Base-by-base conservation (phyloP, 2,797 vertebrate genomes). In the Pseudomugil tenellus region DNA sequence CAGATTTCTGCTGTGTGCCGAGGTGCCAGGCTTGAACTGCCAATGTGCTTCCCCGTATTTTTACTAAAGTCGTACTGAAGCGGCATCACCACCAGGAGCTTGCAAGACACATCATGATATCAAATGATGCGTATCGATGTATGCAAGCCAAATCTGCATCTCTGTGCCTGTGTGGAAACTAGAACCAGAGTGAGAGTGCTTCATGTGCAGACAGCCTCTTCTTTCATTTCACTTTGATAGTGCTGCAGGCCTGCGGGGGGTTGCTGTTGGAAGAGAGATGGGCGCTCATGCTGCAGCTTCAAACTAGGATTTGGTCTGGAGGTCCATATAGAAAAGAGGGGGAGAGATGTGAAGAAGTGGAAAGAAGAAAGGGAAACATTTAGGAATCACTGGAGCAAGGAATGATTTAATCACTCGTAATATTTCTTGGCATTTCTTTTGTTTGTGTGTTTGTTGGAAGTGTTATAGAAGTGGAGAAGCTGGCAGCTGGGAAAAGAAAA, bases 341-440 rank as follows among this genome's bases (percentile, higher is more conserved):
- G 55, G 43, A 25, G 53, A 32, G 17, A 49, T 52, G 41, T 39
- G 39, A 29, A 58, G 66, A 32, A 67, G 48, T 19, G 49, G 51
- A 58, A 21, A n/a, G 6, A 51, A 61, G 52, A 14, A 34, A 19
- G 54, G 32, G 70, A 53, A 85, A 67, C 35, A 52, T 43, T 59
- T 74, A 79, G 65, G 63, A 66, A 63, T 80, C 26, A 64, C 43
- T 59, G 65, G 53, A 77, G 63, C 61, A 69, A 0, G 19, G 69
- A 77, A 76, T 77, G 76, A 89, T 89, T 81, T 78, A 76, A 87
- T 83, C 71, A 77, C 76, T 80, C 71, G 58, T 57, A 74, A 59
- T 32, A 55, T 77, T 67, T 23, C 28, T 43, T 66, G 58, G 48
- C 25, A 48, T 68, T 62, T 63, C 31, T 70, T 49, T 31, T 23